phyloP scores from a whole-genome alignment of 2,113 vertebrate species.

The Peromyscus polionotus region DNA sequence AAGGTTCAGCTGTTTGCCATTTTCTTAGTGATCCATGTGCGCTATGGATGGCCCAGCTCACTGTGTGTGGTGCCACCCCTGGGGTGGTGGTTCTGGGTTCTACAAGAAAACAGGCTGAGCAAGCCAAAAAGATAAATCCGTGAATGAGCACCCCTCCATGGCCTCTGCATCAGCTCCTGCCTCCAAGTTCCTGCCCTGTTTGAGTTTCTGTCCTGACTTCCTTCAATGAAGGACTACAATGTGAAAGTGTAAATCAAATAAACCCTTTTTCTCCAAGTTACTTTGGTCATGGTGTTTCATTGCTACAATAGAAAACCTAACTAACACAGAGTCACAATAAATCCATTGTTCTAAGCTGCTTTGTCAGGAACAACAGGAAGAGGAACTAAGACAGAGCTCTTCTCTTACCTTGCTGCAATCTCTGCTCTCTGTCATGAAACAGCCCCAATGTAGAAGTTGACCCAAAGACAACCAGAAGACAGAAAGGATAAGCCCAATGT shows the following conservation, averaged over 20 bases:
- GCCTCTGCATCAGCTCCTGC: not conserved
- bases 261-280: not conserved
- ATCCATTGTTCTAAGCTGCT: not conserved
- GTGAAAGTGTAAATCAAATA: not conserved
- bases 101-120: not conserved
- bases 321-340: not conserved
- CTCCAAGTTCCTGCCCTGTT: not conserved
- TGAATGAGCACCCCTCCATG: no score
- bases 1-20: not conserved
- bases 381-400: not conserved
- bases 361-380: not conserved
- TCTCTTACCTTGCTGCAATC: not conserved
- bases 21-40: not conserved
- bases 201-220: not conserved
- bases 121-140: not conserved
- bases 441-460: not conserved
- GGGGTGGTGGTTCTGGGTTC: not conserved
- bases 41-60: no score
- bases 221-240: not conserved
- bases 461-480: not conserved
- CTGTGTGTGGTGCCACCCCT: not conserved
- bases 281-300: not conserved
- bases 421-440: not conserved
- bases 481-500: not conserved
- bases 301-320: not conserved